Base-by-base conservation (phyloP, 2,888 invertebrate genomes). In the Leptinotarsa peninsularis region DNA sequence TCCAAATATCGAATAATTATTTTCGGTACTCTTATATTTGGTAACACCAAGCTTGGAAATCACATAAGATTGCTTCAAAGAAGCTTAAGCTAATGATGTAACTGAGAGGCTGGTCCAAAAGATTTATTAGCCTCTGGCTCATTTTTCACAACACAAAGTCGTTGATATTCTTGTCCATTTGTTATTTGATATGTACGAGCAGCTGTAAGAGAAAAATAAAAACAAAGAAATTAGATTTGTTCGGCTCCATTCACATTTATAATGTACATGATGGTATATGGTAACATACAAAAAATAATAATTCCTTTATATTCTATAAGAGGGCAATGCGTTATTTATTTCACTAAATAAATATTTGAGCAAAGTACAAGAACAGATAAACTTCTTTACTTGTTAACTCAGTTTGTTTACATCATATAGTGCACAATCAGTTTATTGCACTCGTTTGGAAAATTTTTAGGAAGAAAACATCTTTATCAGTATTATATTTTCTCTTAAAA, bases 191-290 rank as follows among this genome's bases (percentile, higher is more conserved):
- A 76, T 70, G 70, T 58, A 49, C 67, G 77, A 72, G 72, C 81
- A 77, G 85, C 87, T 87, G 87, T 80, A 87, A 87, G 85, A 87
- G 81, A 87, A 85, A 86, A 86, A 86, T 84, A 84, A 87, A 83
- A 86, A 87, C 83, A 85, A 81, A 81, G 79, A 69, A 73, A 78
- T 80, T 80, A 80, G 78, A 78, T 75, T 73, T 73, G 68, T 77
- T 80, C 71, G n/a, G 17, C 70, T 70, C 21, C 58, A 23, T 58
- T 23, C 14, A 63, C 33, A 43, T 63, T 18, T 7, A 63, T 63
- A 33, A 15, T 14, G 17, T 63, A n/a, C 27, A 63, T 27, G 27
- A 63, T 17, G 2, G 18, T 7, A 43, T 43, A 50, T 67, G 67
- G 67, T 67, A 67, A 67, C 50, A 49, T 13, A 4, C 10, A 43